Percentiles rank a stretch among this genome's conserved stretches.
These are phyloP conservation scores for Drosophila triauraria DNA, from an alignment of 1,140 invertebrate species.

Conservation along the genomic window DNA sequence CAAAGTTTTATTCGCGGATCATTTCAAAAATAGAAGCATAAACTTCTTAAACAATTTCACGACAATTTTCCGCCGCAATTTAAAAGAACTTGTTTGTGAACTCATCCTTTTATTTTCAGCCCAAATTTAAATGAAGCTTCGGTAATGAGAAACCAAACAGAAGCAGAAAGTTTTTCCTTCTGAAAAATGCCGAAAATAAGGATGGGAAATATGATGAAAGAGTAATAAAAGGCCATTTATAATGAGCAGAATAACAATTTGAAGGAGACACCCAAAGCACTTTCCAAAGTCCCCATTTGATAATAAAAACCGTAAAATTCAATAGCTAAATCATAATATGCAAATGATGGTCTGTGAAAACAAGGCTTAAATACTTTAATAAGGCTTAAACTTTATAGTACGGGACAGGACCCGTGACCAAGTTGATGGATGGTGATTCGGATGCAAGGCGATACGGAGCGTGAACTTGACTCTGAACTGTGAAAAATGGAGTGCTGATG, in stretches of 20 bases:
- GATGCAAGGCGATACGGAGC: slow-evolving; percentile 9
- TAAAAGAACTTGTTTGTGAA: no score
- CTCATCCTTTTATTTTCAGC: not conserved
- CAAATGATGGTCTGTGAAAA: slow-evolving; percentile 56
- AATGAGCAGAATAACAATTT: slow-evolving; percentile 27
- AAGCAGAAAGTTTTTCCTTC: slow-evolving; percentile 11
- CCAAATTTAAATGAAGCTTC: slow-evolving; percentile 16
- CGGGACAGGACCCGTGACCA: not conserved
- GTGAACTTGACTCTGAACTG: slow-evolving; percentile 46
- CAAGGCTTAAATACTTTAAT: slow-evolving; percentile 44
- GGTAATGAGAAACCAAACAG: slow-evolving; percentile 30
- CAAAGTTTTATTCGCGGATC: not conserved
- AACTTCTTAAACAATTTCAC: not conserved
- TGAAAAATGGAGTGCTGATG: slow-evolving; percentile 56
- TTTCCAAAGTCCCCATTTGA: slow-evolving; percentile 28
- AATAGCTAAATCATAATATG: slow-evolving; percentile 69
- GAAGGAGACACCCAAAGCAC: slow-evolving; percentile 18
- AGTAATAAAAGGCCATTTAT: slow-evolving; percentile 45
- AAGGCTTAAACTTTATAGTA: slow-evolving; percentile 17
- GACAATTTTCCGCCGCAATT: not conserved
- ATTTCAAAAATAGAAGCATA: not conserved
- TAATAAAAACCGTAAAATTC: slow-evolving; percentile 40
- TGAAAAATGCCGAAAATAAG: not conserved
- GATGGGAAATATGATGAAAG: slow-evolving; percentile 14
- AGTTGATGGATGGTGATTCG: slow-evolving; percentile 39